Evolutionary conservation across 2,888 invertebrate species (phyloP).

Genomic region (Lamellibrachia columna): DNA sequence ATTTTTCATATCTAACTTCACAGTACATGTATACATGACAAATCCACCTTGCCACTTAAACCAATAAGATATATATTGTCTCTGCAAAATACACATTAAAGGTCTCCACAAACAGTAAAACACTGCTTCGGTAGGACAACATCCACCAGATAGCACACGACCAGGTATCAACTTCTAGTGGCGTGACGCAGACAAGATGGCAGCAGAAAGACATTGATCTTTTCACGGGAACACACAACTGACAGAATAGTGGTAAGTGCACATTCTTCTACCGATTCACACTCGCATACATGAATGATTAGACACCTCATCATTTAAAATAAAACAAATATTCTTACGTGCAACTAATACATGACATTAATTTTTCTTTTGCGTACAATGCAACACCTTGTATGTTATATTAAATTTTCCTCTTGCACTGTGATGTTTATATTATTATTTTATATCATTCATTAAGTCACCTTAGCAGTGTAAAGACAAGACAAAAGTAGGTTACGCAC

Average conservation of each 20-base stretch:
- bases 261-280: background rate
- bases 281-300: background rate
- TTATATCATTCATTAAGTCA: background rate
- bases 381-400: background rate
- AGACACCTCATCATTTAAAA: background rate
- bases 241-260: background rate
- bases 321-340: background rate
- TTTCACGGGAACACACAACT: background rate
- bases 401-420: constrained; percentile 5
- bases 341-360: constrained; percentile 12
- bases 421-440: background rate
- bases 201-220: background rate
- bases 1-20: background rate
- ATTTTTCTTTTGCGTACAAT: background rate
- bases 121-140: no score
- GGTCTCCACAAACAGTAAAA: no score
- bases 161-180: no score
- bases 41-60: background rate
- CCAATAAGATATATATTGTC: background rate
- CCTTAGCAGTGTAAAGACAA: background rate
- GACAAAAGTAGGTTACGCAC: background rate
- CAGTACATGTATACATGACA: background rate
- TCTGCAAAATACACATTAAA: background rate
- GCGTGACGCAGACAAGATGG: background rate
- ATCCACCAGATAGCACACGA: no score